These are phyloP conservation scores for Acrobasis consociella DNA, from an alignment of 2,888 invertebrate genomes.

Conservation along the genomic window DNA sequence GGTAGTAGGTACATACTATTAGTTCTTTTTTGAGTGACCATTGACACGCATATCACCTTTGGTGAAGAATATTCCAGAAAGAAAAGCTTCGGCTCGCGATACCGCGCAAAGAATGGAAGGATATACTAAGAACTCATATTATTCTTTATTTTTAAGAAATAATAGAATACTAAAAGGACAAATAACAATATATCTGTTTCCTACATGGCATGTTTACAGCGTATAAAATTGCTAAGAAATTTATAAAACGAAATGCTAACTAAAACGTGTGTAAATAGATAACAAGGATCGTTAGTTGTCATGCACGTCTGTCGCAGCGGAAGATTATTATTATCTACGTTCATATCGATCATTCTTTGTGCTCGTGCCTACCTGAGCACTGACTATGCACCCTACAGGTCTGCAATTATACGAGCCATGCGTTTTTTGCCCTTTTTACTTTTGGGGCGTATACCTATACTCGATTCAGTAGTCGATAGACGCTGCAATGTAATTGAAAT, in stretches of 20 bases:
- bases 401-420: slow-evolving; percentile 15
- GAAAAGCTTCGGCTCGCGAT: too few relatives aligned
- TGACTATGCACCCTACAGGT: slow-evolving; percentile 26
- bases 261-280: not conserved
- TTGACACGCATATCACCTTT: too few relatives aligned
- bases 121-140: too few relatives aligned
- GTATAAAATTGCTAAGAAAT: not conserved
- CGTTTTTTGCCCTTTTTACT: slow-evolving; percentile 20
- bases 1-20: too few relatives aligned
- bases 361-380: slow-evolving; percentile 29
- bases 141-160: too few relatives aligned
- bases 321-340: slow-evolving; percentile 18
- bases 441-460: slow-evolving; percentile 10
- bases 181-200: too few relatives aligned
- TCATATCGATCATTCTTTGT: slow-evolving; percentile 28
- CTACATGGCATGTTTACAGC: too few relatives aligned
- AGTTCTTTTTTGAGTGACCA: too few relatives aligned
- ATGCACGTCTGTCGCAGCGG: not conserved
- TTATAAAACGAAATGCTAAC: not conserved
- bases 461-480: not conserved
- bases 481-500: not conserved
- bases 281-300: not conserved
- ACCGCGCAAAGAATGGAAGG: too few relatives aligned
- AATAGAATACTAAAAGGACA: too few relatives aligned
- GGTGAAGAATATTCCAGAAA: too few relatives aligned